Conservation (phyloP, 2,888 invertebrate species). For the Drosophila dives region DNA sequence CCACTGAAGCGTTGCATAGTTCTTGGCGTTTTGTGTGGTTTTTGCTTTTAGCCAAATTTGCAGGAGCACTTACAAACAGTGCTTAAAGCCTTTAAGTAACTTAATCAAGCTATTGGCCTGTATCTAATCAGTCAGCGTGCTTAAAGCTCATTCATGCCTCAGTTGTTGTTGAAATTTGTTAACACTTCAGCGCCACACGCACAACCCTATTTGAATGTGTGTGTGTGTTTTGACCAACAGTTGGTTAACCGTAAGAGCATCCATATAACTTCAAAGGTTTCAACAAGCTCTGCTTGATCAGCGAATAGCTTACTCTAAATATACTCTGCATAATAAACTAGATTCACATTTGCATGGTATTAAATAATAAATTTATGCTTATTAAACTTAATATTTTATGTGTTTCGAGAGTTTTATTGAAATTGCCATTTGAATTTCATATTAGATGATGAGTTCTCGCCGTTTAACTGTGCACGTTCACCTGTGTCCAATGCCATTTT, state of each 20-base stretch:
- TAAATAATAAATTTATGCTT: conserved; percentile 1
- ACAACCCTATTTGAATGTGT: conserved; percentile 14
- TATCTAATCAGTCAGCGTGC: conserved; percentile 67
- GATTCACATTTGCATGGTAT: neutral
- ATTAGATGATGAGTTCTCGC: conserved; percentile 18
- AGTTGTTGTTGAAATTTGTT: conserved; percentile 69
- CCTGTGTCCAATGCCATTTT: conserved; percentile 47
- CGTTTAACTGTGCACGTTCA: conserved; percentile 29
- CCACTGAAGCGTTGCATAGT: conserved; percentile 64
- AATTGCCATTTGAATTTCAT: conserved; percentile 20
- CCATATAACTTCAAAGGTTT: conserved; percentile 41
- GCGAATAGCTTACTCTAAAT: neutral
- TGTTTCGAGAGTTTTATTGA: conserved; percentile 26
- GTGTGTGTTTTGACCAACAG: conserved; percentile 14
- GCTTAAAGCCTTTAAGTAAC: conserved; percentile 55
- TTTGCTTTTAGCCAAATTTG: conserved; percentile 73
- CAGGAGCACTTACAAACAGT: conserved; percentile 1
- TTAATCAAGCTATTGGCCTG: conserved; percentile 34
- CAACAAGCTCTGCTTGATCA: neutral
- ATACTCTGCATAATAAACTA: conserved; percentile 5
- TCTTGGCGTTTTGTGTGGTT: conserved; percentile 68
- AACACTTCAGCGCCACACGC: conserved; percentile 70
- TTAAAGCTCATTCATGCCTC: conserved; percentile 74
- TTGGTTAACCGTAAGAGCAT: conserved; percentile 18
- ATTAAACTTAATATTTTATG: conserved; percentile 3